Evolutionary conservation across 2,888 invertebrate species (phyloP).

Genomic region (Chaetoderma sp.): DNA sequence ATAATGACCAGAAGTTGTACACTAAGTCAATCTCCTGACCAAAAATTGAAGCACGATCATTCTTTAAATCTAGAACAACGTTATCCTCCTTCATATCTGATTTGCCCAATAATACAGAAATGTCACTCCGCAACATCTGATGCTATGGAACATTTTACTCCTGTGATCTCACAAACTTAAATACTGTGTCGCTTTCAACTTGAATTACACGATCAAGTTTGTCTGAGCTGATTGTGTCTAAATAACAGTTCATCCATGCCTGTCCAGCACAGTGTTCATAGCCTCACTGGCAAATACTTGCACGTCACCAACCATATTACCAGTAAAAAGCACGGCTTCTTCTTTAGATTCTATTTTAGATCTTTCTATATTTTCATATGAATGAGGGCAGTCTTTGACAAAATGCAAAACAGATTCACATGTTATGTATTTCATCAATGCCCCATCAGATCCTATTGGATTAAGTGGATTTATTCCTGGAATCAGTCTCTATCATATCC

Average conservation of each 20-base stretch:
- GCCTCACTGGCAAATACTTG: slow-evolving; percentile 28
- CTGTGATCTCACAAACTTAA: slow-evolving; percentile 28
- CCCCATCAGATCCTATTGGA: not conserved
- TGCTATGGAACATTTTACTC: slow-evolving; percentile 17
- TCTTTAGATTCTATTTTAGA: no score
- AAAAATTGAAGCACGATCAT: slow-evolving; percentile 34
- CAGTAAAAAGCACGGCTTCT: no score
- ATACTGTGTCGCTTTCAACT: no score
- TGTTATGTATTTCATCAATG: not conserved
- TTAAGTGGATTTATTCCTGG: not conserved
- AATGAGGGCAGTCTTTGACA: slow-evolving; percentile 27
- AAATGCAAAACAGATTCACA: slow-evolving; percentile 31
- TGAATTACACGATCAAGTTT: no score
- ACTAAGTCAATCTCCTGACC: slow-evolving; percentile 25
- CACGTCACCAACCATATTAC: no score
- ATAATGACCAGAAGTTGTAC: slow-evolving; percentile 32
- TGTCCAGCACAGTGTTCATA: slow-evolving; percentile 24
- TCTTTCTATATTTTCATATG: slow-evolving; percentile 22
- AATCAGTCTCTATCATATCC: no score
- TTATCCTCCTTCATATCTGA: slow-evolving; percentile 27
- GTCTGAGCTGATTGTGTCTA: no score
- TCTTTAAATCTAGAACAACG: slow-evolving; percentile 32
- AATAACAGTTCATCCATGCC: no score
- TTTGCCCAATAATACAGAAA: slow-evolving; percentile 26
- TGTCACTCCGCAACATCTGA: slow-evolving; percentile 30